Base-by-base conservation (phyloP, 2,113 vertebrate genomes). In the Cryptotis parvus region DNA sequence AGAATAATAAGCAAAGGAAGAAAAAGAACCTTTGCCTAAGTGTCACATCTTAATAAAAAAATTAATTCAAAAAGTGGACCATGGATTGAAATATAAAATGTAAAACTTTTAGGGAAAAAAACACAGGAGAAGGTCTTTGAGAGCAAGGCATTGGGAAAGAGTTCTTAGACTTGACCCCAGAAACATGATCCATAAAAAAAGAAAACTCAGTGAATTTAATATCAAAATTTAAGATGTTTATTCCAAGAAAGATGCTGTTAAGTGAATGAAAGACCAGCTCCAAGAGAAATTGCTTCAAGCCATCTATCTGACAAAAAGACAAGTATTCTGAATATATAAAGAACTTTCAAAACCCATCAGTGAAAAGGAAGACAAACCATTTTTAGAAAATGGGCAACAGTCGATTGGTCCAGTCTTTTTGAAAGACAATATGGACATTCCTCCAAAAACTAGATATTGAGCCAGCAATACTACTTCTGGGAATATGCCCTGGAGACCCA, bases 271-370 rank as follows among this genome's bases (percentile, higher is more conserved):
- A n/a, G n/a, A n/a, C n/a, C n/a, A n/a, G n/a, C n/a, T n/a, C n/a
- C n/a, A n/a, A n/a, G n/a, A n/a, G 68, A 92, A 92, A 76, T 65
- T 86, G 41, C 72, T 87, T 61, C 45, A 76, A 74, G 41, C 11
- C 27, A 37, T 1, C 0, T 63, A 52, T 37, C 35, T 87, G 55
- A 84, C 31, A 83, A 92, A 79, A 33, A 27, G n/a, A 33, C 61
- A 69, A 52, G 8, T 43, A 75, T 26, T 65, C 65, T 63, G 74
- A 88, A 35, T 61, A 68, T 45, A 82, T 82, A 65, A 82, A 91
- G 63, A 82, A 78, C 35, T 84, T 41, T 27, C 35, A 77, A 76
- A 82, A 69, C 41, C 41, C 31, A 87, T 33, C 18, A 37, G 33
- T 41, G 24, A 72, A 73, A 69, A 45, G 33, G 45, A 69, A 45